phyloP scores from a whole-genome alignment of 2,797 vertebrate species.

The Spinus pinus region DNA sequence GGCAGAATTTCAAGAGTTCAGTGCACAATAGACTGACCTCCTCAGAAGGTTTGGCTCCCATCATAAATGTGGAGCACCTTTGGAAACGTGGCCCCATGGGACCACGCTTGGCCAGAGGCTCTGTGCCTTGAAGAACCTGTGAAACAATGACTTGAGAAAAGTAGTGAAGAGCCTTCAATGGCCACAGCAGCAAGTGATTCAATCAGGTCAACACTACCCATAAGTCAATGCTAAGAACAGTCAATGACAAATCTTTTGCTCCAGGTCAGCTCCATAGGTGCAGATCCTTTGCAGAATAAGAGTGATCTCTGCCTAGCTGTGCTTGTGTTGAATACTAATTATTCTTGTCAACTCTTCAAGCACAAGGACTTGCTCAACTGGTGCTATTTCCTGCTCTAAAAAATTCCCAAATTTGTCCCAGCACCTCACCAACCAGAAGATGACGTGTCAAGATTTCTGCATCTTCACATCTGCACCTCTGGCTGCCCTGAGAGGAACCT shows the following conservation, averaged over 20 bases:
- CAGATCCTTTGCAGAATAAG: background rate
- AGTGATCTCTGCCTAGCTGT: background rate
- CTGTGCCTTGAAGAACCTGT: background rate
- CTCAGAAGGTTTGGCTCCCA: background rate
- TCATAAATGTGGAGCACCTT: constrained; percentile 21
- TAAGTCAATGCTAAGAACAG: background rate
- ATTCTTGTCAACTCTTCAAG: background rate
- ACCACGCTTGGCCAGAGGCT: background rate
- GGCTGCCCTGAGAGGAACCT: background rate
- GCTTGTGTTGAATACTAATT: background rate
- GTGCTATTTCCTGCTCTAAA: background rate
- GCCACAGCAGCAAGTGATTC: background rate
- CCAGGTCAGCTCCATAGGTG: background rate
- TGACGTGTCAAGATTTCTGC: background rate
- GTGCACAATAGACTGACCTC: constrained; percentile 16
- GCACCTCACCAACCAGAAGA: background rate
- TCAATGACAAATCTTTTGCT: background rate
- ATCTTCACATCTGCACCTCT: background rate
- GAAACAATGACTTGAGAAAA: background rate
- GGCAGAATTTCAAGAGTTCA: constrained; percentile 54
- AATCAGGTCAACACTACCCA: background rate
- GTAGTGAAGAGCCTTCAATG: background rate
- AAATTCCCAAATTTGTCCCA: background rate
- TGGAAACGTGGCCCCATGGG: background rate
- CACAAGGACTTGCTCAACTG: background rate